Evolutionary conservation across 2,888 invertebrate genomes (phyloP).

Genomic region (Lottia scabra): DNA sequence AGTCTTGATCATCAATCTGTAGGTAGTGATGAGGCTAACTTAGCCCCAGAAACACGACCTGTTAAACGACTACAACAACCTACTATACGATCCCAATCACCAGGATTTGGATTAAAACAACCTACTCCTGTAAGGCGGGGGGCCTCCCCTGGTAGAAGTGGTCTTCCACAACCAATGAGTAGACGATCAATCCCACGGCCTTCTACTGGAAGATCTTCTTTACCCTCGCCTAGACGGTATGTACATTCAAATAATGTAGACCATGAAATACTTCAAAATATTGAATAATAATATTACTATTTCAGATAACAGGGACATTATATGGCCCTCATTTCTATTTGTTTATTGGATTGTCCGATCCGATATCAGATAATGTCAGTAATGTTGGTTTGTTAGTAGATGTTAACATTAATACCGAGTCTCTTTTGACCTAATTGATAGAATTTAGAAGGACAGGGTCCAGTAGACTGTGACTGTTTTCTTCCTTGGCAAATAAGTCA

Average conservation of each 20-base stretch:
- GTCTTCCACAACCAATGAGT: conserved; percentile 53
- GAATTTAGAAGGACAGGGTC: too few species aligned
- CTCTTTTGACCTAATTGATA: too few species aligned
- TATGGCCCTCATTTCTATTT: too few species aligned
- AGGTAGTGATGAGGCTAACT: conserved; percentile 45
- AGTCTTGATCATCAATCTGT: conserved; percentile 51
- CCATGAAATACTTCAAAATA: too few species aligned
- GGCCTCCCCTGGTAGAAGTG: conserved; percentile 52
- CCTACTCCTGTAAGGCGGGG: conserved; percentile 40
- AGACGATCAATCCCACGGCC: conserved; percentile 51
- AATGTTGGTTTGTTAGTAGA: too few species aligned
- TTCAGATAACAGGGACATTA: too few species aligned
- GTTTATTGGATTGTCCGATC: too few species aligned
- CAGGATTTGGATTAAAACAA: conserved; percentile 38
- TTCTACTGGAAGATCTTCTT: conserved; percentile 38
- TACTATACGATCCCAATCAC: conserved; percentile 23
- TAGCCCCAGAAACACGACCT: conserved; percentile 35
- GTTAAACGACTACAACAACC: conserved; percentile 38
- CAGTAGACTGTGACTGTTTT: too few species aligned
- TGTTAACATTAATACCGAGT: too few species aligned
- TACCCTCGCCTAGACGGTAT: conserved; percentile 56
- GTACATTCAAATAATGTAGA: not conserved
- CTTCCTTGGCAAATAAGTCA: too few species aligned
- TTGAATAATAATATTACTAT: too few species aligned
- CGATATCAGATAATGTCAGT: too few species aligned